These are phyloP conservation scores for Acipenser oxyrinchus DNA, from an alignment of 2,797 vertebrate genomes.

Conservation along the genomic window DNA sequence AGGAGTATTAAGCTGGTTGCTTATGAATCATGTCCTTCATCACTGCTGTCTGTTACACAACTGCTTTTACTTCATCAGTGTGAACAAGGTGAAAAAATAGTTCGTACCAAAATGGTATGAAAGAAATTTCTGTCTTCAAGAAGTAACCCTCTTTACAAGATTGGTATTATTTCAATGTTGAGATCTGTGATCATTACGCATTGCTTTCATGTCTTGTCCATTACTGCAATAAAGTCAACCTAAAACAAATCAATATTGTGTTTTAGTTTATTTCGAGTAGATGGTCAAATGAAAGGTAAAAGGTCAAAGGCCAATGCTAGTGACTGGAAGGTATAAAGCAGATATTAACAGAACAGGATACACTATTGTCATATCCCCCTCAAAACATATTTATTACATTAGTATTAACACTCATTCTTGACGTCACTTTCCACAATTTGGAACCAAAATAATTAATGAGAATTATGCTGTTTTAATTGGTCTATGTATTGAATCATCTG, in stretches of 20 bases:
- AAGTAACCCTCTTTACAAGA: no score
- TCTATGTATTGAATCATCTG: no score
- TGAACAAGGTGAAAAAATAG: constrained; percentile 13
- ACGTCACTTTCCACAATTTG: no score
- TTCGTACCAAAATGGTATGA: not conserved
- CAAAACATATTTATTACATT: no score
- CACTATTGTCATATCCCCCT: no score
- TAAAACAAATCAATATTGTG: constrained; percentile 7
- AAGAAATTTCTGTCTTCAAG: constrained; percentile 7
- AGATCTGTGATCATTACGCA: constrained; percentile 5
- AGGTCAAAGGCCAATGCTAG: no score
- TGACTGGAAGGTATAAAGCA: constrained; percentile 1
- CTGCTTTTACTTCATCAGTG: constrained; percentile 10
- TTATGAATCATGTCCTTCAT: constrained; percentile 3
- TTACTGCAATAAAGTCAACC: constrained; percentile 33
- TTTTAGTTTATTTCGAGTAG: no score
- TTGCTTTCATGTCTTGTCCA: constrained; percentile 18
- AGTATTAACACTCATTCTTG: no score
- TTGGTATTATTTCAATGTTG: constrained; percentile 5
- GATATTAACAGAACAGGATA: no score
- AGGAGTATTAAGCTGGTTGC: constrained; percentile 63
- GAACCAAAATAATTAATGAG: no score
- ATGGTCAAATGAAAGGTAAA: no score
- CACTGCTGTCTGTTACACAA: not conserved
- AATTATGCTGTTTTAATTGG: no score